phyloP scores from a whole-genome alignment of 1,140 invertebrate species.

The Leptopilina clavipes region DNA sequence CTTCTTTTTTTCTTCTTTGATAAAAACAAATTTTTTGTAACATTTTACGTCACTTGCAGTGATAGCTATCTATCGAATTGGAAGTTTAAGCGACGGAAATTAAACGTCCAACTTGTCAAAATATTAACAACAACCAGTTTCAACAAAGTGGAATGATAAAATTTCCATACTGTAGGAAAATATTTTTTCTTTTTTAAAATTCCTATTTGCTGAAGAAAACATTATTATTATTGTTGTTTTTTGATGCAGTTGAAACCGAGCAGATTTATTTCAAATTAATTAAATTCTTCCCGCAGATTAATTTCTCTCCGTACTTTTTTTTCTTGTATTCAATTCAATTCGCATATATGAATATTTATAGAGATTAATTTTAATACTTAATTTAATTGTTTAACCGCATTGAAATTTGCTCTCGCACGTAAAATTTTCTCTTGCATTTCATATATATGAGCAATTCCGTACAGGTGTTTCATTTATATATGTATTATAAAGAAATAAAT shows the following conservation, averaged over 20 bases:
- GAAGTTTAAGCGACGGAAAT: constrained; percentile 6
- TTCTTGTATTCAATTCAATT: too few species aligned
- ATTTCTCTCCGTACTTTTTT: too few species aligned
- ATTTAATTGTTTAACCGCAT: too few species aligned
- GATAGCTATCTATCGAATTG: not conserved
- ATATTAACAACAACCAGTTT: not conserved
- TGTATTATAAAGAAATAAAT: not conserved
- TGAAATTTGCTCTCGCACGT: not conserved
- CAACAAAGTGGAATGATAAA: not conserved
- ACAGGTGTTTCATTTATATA: not conserved
- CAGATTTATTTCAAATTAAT: too few species aligned
- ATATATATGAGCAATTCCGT: not conserved
- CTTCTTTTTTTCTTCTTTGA: not conserved
- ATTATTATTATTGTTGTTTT: not conserved
- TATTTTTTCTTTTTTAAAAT: not conserved
- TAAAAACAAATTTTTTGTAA: not conserved
- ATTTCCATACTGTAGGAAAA: too few species aligned
- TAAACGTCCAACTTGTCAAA: constrained; percentile 9
- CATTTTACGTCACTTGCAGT: not conserved
- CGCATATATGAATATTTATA: too few species aligned
- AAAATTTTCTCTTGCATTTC: not conserved
- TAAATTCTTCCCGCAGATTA: too few species aligned
- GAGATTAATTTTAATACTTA: too few species aligned
- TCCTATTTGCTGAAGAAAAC: not conserved
- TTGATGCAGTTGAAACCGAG: not conserved